Conservation (phyloP, 2,113 vertebrate species). For the Mobula birostris region DNA sequence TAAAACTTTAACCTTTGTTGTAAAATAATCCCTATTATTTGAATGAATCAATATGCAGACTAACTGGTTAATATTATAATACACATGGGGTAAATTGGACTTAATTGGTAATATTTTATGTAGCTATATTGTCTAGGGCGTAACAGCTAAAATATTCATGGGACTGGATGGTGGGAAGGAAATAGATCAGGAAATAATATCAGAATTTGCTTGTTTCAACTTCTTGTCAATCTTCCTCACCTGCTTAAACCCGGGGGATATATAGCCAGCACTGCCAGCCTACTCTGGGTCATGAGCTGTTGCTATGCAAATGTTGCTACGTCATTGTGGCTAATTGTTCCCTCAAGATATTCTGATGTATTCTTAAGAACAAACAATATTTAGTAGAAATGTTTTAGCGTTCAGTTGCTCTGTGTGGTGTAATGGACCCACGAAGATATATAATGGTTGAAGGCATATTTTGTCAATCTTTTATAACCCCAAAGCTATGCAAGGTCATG, state of each 20-base stretch:
- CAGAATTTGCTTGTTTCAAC: neutral
- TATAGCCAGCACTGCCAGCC: neutral
- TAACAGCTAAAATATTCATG: neutral
- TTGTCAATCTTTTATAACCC: neutral
- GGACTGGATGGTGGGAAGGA: neutral
- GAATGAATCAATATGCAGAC: neutral
- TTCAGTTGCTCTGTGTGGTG: neutral
- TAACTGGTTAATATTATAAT: neutral
- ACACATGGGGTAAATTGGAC: neutral
- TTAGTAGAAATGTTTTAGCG: neutral
- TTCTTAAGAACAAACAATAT: slow-evolving; percentile 1
- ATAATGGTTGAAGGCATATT: neutral
- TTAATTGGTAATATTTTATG: neutral
- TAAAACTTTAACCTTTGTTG: neutral
- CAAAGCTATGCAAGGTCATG: neutral
- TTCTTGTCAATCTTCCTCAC: neutral
- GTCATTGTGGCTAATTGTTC: slow-evolving; percentile 26
- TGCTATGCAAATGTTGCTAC: slow-evolving; percentile 21
- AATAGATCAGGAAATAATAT: neutral
- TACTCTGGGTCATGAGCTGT: neutral
- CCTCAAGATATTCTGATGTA: neutral
- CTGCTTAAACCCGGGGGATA: slow-evolving; percentile 1
- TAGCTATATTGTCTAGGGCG: neutral
- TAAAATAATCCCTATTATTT: neutral
- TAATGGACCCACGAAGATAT: neutral